Base-by-base conservation (phyloP, 1,140 invertebrate species). In the Andricus grossulariae region DNA sequence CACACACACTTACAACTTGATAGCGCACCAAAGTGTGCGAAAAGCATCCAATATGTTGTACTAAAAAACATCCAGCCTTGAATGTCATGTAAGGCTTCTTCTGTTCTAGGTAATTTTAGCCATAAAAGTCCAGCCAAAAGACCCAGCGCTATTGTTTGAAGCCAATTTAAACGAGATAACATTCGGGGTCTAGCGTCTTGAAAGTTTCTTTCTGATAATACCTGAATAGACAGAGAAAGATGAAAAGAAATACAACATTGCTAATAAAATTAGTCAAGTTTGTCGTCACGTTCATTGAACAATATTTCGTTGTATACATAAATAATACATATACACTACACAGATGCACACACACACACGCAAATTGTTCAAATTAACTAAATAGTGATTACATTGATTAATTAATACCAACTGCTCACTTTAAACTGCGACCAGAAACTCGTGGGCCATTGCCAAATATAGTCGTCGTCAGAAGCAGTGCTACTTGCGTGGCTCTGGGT, bases 1-100 rank as follows among this genome's bases (percentile, higher is more conserved):
- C 60, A 66, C 8, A 70, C 3, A 39, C 19, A 93, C 93, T 94
- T 87, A 95, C 94, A 95, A 88, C 96, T 95, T 84, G 95, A 94
- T 18, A 97, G 92, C 74, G 96, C 95, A 82, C 95, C 95, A 86
- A 97, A 97, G 75, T 96, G 93, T 16, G 96, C 94, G 88, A 96
- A 96, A 45, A 97, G 92, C 95, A 97, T 97, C 96, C 96, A 97
- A 85, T 97, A 97, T 32, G 95, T 96, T 32, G 95, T 95, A 21
- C 95, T 96, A 91, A 97, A 97, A 87, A 97, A 97, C 94, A 97
- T 96, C 95, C 95, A 96, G 55, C 96, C 96, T 91, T 96, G 95
- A 49, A 97, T 94, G 89, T 97, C 96, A 76, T 95, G 94, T 39
- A 97, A 91, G 7, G 94, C 94, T 79, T 95, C 93, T 88, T 97